Evolutionary conservation across 1,140 invertebrate species (phyloP).

Genomic region (Drosophila tani): DNA sequence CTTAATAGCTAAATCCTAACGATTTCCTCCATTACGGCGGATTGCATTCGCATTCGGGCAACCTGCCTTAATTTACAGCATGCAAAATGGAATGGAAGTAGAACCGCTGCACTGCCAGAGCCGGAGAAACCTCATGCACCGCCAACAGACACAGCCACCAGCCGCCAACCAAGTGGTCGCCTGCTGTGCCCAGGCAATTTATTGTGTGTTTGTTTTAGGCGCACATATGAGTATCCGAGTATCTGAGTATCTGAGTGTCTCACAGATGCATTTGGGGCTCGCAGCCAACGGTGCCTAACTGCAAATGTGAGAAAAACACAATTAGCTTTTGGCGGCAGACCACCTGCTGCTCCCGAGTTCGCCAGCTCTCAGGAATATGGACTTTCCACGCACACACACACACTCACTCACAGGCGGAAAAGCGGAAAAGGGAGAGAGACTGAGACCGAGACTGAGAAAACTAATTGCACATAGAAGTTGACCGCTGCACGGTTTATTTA

Average conservation of each 20-base stretch:
- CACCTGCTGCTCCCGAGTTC: conserved; percentile 68
- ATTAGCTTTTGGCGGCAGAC: conserved; percentile 82
- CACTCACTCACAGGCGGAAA: conserved; percentile 35
- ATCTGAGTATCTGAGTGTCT: conserved; percentile 66
- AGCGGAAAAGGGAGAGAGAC: conserved; percentile 11
- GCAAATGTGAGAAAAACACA: conserved; percentile 83
- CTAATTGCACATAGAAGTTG: conserved; percentile 79
- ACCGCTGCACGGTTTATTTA: conserved; percentile 73
- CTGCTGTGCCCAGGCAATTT: conserved; percentile 79
- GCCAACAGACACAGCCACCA: conserved; percentile 33
- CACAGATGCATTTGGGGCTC: conserved; percentile 41
- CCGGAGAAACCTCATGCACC: conserved; percentile 21
- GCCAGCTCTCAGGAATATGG: conserved; percentile 57
- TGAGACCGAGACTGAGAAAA: conserved; percentile 48
- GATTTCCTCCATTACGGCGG: conserved; percentile 69
- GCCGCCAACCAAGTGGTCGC: conserved; percentile 36
- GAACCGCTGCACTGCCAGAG: conserved; percentile 24
- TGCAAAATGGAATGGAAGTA: conserved; percentile 79
- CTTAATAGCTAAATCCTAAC: conserved; percentile 69
- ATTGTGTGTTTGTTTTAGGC: conserved; percentile 82
- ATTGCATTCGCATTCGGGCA: conserved; percentile 60
- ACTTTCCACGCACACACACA: conserved; percentile 59
- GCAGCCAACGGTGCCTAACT: conserved; percentile 61
- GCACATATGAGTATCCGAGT: conserved; percentile 61
- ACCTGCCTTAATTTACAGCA: conserved; percentile 77